Conservation (phyloP, 2,113 vertebrate species). For the Ammodytes dubius region DNA sequence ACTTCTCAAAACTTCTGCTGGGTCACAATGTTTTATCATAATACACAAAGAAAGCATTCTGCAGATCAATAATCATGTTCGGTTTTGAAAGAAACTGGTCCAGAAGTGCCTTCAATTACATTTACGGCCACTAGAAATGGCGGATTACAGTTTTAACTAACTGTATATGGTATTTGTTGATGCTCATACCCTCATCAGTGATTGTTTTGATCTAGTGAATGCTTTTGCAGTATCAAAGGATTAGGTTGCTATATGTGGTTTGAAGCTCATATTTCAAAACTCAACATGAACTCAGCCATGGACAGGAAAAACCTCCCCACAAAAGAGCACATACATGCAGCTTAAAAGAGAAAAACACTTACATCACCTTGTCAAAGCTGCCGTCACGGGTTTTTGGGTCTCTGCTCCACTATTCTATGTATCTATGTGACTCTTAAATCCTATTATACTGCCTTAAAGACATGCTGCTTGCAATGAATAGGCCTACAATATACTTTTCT, state of each 20-base stretch:
- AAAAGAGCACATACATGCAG: conserved; percentile 12
- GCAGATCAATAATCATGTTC: too few relatives aligned
- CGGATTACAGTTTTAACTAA: too few relatives aligned
- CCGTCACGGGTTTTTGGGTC: conserved; percentile 40
- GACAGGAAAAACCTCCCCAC: conserved; percentile 3
- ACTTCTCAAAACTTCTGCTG: too few relatives aligned
- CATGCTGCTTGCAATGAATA: conserved; percentile 63
- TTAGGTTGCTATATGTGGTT: background rate
- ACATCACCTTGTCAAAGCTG: conserved; percentile 47
- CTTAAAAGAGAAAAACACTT: conserved; percentile 22
- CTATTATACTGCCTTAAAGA: conserved; percentile 53
- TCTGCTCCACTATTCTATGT: conserved; percentile 31
- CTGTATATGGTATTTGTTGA: background rate
- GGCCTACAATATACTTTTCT: conserved; percentile 65
- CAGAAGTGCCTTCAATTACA: too few relatives aligned
- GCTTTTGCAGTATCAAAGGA: background rate
- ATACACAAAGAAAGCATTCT: too few relatives aligned
- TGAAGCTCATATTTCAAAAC: background rate
- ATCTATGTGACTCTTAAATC: conserved; percentile 58
- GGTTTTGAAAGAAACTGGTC: too few relatives aligned
- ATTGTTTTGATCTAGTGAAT: background rate
- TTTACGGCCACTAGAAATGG: too few relatives aligned
- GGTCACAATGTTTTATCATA: too few relatives aligned
- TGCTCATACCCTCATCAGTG: background rate
- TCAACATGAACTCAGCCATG: background rate